Base-by-base conservation (phyloP, 1,140 invertebrate species). In the Brachionus manjavacas region DNA sequence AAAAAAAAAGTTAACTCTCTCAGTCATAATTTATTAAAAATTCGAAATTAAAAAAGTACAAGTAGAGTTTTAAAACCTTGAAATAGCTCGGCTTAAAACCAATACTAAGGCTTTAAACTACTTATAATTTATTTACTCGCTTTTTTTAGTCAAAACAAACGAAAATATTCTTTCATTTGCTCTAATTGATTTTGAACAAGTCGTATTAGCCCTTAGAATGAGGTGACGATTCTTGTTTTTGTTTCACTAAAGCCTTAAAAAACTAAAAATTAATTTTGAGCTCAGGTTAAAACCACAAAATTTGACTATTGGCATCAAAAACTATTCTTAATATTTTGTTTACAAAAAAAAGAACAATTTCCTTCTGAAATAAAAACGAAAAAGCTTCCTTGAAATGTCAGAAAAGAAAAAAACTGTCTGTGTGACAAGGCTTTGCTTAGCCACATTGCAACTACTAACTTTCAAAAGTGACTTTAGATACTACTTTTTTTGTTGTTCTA, bases 391-490 rank as follows among this genome's bases (percentile, higher is more conserved):
- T 20, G 52, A 20, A 9, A 9, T 16, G n/a, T 60, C 20, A 20
- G 8, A 9, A 60, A 20, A 1, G 8, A 20, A 60, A 9, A 60
- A 20, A 60, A 55, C 4, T 55, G 52, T 55, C n/a, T 55, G 8
- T 55, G 16, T 55, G 52, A 55, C 52, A n/a, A 60, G 16, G 16
- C 52, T 52, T 52, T 14, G 46, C 31, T 46, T n/a, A 20, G n/a
- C 25, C 31, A 31, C 12, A 31, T 35, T 68, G 66, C 66, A 31
- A 31, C 66, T 23, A 31, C 14, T 41, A 43, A 72, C 43, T 72
- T 72, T 72, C 68, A 72, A 72, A 72, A 43, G 39, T 72, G 68
- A 72, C 68, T 72, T 72, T 72, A 43, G 68, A 39, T 72, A 72
- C 68, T 72, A 72, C 31, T 72, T 72, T 72, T 35, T 72, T 72